Percentiles rank a stretch among this genome's conserved stretches.
Evolutionary conservation across 2,113 vertebrate species (phyloP).

Genomic region (Brienomyrus longianalis): DNA sequence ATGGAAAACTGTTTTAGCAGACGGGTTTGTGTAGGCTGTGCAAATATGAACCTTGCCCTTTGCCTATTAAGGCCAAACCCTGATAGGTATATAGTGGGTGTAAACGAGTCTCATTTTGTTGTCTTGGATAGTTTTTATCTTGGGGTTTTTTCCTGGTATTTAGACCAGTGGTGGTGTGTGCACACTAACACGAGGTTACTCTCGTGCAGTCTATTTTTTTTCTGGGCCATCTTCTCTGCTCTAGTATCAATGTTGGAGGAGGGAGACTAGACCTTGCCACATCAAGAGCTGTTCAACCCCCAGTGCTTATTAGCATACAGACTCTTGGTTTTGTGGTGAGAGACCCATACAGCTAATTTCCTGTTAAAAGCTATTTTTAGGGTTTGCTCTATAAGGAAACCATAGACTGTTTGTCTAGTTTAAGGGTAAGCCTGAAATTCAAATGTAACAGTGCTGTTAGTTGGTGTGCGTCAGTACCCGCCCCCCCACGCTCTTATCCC

Average conservation of each 20-base stretch:
- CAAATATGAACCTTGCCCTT: constrained; percentile 10
- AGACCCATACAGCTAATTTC: constrained; percentile 26
- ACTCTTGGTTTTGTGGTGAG: constrained; percentile 20
- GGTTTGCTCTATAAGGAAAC: constrained; percentile 24
- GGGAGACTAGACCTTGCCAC: constrained; percentile 18
- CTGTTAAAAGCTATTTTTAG: constrained; percentile 37
- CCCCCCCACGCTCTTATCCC: background rate
- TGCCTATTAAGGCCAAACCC: background rate
- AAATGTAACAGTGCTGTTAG: constrained; percentile 15
- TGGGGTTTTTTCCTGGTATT: background rate
- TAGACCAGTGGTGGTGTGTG: background rate
- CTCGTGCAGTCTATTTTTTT: constrained; percentile 14
- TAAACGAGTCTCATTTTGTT: constrained; percentile 9
- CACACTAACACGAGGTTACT: constrained; percentile 1
- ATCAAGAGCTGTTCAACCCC: constrained; percentile 23
- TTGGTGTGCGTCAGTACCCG: background rate
- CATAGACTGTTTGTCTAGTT: constrained; percentile 18
- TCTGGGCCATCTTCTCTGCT: background rate
- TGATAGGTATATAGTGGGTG: constrained; percentile 3
- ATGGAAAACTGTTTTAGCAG: background rate
- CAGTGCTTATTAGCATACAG: constrained; percentile 21
- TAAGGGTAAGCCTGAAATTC: constrained; percentile 16
- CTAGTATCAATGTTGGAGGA: background rate
- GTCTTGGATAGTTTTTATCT: constrained; percentile 5
- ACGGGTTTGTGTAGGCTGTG: background rate